Conservation (phyloP, 1,140 invertebrate genomes). For the Drosophila rufa region DNA sequence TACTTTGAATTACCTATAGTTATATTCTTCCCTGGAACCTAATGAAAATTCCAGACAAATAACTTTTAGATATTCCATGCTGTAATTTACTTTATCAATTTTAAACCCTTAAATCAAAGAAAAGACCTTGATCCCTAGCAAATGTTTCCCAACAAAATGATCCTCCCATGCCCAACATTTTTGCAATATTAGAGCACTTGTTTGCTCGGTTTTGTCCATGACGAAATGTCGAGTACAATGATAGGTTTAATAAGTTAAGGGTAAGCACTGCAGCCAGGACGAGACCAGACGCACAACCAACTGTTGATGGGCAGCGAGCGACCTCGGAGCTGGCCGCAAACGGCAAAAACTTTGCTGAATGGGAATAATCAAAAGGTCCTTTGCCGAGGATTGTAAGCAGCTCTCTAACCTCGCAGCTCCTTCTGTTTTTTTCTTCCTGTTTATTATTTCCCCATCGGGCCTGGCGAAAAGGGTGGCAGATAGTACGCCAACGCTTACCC, state of each 20-base stretch:
- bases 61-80: neutral
- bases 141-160: neutral
- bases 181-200: slow-evolving; percentile 33
- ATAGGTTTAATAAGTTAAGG: slow-evolving; percentile 80
- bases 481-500: slow-evolving; percentile 32
- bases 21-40: neutral
- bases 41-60: neutral
- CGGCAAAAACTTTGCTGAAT: slow-evolving; percentile 27
- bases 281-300: slow-evolving; percentile 33
- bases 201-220: slow-evolving; percentile 55
- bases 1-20: too few relatives aligned
- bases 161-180: neutral
- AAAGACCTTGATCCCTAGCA: neutral
- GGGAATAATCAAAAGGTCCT: slow-evolving; percentile 58
- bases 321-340: slow-evolving; percentile 8
- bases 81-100: neutral
- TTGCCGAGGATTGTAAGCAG: slow-evolving; percentile 32
- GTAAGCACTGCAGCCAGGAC: slow-evolving; percentile 14
- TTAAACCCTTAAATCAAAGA: neutral
- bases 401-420: slow-evolving; percentile 39
- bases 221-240: slow-evolving; percentile 69
- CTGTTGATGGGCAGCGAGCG: slow-evolving; percentile 20
- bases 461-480: slow-evolving; percentile 1
- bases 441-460: slow-evolving; percentile 64
- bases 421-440: slow-evolving; percentile 63